A percentile compares a stretch with the other conserved stretches of the same genome.
These are phyloP conservation scores for Sycophila sp. DNA, from an alignment of 1,140 invertebrate species.

Conservation along the genomic window DNA sequence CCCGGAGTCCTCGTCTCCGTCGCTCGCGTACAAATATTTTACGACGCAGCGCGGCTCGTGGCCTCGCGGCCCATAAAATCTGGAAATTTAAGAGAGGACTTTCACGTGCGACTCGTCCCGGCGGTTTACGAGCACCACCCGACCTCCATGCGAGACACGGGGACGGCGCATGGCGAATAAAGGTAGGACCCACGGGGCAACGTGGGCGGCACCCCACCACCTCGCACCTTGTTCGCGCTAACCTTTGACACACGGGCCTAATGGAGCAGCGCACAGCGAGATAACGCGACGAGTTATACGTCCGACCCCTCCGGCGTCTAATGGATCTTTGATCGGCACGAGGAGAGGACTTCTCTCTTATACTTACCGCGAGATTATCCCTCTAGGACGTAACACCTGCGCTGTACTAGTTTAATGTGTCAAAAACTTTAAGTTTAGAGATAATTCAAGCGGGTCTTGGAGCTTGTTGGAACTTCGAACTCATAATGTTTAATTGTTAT, in stretches of 20 bases:
- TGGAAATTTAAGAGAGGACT: constrained; percentile 48
- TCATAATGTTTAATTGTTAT: too few relatives aligned
- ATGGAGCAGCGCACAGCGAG: constrained; percentile 9
- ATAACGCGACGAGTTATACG: not conserved
- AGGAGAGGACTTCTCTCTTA: not conserved
- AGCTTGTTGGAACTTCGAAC: too few relatives aligned
- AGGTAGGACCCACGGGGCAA: too few relatives aligned
- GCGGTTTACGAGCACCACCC: constrained; percentile 22
- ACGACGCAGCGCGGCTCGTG: constrained; percentile 42
- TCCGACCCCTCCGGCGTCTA: not conserved
- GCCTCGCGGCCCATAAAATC: constrained; percentile 46
- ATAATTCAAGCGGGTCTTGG: too few relatives aligned
- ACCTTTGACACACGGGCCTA: not conserved
- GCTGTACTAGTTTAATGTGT: too few relatives aligned
- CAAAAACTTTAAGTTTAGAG: too few relatives aligned
- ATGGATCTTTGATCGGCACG: constrained; percentile 32
- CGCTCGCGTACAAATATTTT: constrained; percentile 44
- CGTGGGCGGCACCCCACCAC: not conserved
- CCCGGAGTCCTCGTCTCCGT: not conserved
- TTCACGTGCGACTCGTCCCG: constrained; percentile 20
- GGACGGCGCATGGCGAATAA: too few relatives aligned
- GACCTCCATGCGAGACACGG: too few relatives aligned
- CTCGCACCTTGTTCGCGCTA: not conserved
- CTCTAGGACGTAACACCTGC: too few relatives aligned
- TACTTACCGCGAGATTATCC: too few relatives aligned